A percentile compares a stretch with the other conserved stretches of the same genome.
phyloP scores from a whole-genome alignment of 2,888 invertebrate species.

The Incurvaria masculella region DNA sequence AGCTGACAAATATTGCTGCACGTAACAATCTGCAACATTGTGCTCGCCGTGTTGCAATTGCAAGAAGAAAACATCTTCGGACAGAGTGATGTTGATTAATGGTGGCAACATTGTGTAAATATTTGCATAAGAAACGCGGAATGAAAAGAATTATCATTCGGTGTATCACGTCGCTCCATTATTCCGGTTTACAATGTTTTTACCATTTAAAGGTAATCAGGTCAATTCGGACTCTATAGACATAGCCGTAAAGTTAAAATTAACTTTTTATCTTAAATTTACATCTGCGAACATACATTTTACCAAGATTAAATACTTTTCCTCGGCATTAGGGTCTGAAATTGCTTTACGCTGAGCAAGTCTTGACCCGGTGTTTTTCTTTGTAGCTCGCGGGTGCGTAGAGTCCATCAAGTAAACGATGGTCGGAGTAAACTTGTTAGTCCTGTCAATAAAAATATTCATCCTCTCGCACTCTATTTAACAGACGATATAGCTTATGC shows the following conservation, averaged over 20 bases:
- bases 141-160: slow-evolving; percentile 23
- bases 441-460: slow-evolving; percentile 55
- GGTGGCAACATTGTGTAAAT: slow-evolving; percentile 48
- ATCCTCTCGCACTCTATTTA: slow-evolving; percentile 53
- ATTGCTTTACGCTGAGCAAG: background rate
- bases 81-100: slow-evolving; percentile 36
- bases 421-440: slow-evolving; percentile 33
- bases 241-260: slow-evolving; percentile 1
- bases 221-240: no score
- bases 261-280: background rate
- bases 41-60: background rate
- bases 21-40: background rate
- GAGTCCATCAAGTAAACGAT: background rate
- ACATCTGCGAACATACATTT: background rate
- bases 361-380: background rate
- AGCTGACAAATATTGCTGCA: background rate
- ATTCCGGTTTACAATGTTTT: no score
- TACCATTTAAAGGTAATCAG: no score
- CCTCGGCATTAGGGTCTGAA: background rate
- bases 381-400: background rate
- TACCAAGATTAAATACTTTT: background rate
- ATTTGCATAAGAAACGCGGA: slow-evolving; percentile 54
- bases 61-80: background rate
- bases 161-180: background rate
- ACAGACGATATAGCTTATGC: slow-evolving; percentile 33